These are phyloP conservation scores for Pseudolycoriella hygida DNA, from an alignment of 2,888 invertebrate species.

Conservation along the genomic window DNA sequence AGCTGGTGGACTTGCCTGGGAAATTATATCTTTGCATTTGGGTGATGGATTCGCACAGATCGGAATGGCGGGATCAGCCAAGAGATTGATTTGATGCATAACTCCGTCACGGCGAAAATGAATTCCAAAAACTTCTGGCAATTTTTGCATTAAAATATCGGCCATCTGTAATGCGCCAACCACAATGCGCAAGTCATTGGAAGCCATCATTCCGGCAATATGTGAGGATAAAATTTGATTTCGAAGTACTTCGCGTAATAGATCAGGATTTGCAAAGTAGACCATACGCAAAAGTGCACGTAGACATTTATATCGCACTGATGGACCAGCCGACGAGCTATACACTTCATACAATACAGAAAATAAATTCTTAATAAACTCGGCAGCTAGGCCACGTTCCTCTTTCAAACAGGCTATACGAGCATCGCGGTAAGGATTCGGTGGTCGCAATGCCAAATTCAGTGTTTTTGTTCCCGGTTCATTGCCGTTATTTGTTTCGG, in stretches of 20 bases:
- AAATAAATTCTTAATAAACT: constrained; percentile 65
- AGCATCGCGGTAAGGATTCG: constrained; percentile 32
- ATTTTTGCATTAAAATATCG: constrained; percentile 87
- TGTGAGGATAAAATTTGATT: constrained; percentile 79
- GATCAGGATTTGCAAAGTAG: constrained; percentile 76
- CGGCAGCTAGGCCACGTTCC: constrained; percentile 49
- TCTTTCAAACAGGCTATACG: constrained; percentile 50
- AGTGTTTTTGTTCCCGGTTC: constrained; percentile 8
- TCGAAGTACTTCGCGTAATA: constrained; percentile 57
- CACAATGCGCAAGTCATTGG: constrained; percentile 87
- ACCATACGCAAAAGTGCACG: constrained; percentile 92
- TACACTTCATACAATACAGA: constrained; percentile 95
- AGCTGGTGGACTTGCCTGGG: constrained; percentile 18
- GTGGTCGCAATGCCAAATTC: constrained; percentile 9
- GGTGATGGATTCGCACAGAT: constrained; percentile 36
- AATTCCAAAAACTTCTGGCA: constrained; percentile 86
- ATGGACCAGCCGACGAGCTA: constrained; percentile 93
- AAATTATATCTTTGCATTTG: constrained; percentile 17
- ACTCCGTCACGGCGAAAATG: constrained; percentile 96
- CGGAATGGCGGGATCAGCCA: constrained; percentile 49
- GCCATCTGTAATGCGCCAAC: constrained; percentile 95
- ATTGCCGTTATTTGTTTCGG: background rate
- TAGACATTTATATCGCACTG: constrained; percentile 91
- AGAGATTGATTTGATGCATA: constrained; percentile 65
- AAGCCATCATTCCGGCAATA: constrained; percentile 96